These are phyloP conservation scores for Sitophilus oryzae DNA, from an alignment of 1,140 invertebrate species.

Conservation along the genomic window DNA sequence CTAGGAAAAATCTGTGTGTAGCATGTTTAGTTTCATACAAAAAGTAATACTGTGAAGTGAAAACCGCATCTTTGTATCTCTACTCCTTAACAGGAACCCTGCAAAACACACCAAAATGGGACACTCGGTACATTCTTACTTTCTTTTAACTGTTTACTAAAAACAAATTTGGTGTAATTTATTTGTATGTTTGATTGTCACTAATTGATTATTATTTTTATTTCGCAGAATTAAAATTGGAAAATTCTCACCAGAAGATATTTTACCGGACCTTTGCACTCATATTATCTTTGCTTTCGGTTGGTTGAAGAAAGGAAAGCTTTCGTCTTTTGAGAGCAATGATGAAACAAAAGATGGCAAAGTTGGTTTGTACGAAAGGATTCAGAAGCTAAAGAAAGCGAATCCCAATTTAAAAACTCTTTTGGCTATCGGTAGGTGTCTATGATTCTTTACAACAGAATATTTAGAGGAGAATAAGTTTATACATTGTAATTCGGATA, in stretches of 20 bases:
- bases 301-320: constrained; percentile 91
- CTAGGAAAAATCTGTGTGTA: too few relatives aligned
- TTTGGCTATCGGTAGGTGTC: constrained; percentile 74
- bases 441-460: neutral
- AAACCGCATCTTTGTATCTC: too few relatives aligned
- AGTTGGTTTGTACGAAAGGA: constrained; percentile 79
- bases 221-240: constrained; percentile 70
- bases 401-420: constrained; percentile 87
- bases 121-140: too few relatives aligned
- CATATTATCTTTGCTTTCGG: constrained; percentile 95
- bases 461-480: neutral
- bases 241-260: constrained; percentile 92
- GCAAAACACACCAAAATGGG: too few relatives aligned
- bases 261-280: constrained; percentile 90
- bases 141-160: too few relatives aligned
- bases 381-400: constrained; percentile 75
- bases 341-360: constrained; percentile 91
- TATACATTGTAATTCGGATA: too few relatives aligned
- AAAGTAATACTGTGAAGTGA: too few relatives aligned
- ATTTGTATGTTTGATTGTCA: too few relatives aligned
- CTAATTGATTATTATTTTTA: neutral
- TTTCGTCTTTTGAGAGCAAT: constrained; percentile 86
- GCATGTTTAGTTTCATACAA: too few relatives aligned
- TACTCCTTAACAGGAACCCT: too few relatives aligned
- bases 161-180: too few relatives aligned